Evolutionary conservation across 2,888 invertebrate genomes (phyloP), one percentile per base, ranked within the genome.

Genomic region (Exephanes ischioxanthus): DNA sequence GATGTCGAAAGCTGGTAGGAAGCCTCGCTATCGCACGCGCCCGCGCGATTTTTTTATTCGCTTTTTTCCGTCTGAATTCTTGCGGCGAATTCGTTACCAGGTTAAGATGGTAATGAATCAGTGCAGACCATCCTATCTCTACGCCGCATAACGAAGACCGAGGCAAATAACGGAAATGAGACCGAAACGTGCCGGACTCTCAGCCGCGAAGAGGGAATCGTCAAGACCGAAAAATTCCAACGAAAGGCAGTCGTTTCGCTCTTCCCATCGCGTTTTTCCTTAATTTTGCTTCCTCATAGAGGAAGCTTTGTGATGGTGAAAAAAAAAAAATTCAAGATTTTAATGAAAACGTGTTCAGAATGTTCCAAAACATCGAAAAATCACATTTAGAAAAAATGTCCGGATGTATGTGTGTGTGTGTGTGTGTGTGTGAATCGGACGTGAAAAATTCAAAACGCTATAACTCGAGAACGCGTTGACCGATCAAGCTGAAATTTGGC

Each of bases 71-170:
- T 5, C 4, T 30, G 26, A 19, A 9, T 76, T 76, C 41, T 66
- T 48, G 33, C 37, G 51, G 66, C 53, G 53, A 9, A 77, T 77
- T 55, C 67, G 67, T 77, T 53, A 45, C 53, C 22, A 22, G 45
- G 63, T 76, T 67, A 55, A 77, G 41, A 67, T 37, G 30, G 16
- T 22, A 77, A 77, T 68, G 67, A 77, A 68, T 67, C 53, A 68
- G 76, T 51, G 63, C 7, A 19, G 22, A n/a, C 3, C 37, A 7
- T n/a, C 37, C 53, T 53, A 41, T 61, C 22, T 61, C 61, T 61
- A 2, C 26, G 61, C 61, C 16, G 4, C 26, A 30, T 26, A 22
- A 61, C 19, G 22, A n/a, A 33, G 22, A 66, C 16, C 66, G 37
- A 33, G 63, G 76, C 76, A 51, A 76, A 51, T 58, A 76, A 66